Evolutionary conservation across 2,113 vertebrate genomes (phyloP).

Genomic region (Natator depressus): DNA sequence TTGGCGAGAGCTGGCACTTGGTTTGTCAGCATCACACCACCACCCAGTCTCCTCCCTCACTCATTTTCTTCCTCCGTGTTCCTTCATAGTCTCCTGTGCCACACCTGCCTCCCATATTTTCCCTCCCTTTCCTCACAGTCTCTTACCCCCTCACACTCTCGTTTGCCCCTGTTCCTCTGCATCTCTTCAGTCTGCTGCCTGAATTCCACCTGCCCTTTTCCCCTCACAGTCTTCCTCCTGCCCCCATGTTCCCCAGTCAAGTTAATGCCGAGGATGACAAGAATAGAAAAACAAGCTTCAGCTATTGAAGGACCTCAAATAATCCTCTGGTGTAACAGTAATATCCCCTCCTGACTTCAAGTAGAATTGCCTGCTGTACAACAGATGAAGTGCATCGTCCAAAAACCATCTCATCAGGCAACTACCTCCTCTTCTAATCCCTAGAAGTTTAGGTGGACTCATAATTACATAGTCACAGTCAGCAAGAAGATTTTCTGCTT

Average conservation of each 20-base stretch:
- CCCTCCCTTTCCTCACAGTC: neutral
- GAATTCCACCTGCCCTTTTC: neutral
- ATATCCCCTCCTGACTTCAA: neutral
- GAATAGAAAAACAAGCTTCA: neutral
- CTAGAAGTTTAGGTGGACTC: too few species aligned
- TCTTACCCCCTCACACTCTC: neutral
- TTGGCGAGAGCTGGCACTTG: neutral
- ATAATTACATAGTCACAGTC: too few species aligned
- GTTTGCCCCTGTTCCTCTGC: neutral
- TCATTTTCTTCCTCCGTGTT: neutral
- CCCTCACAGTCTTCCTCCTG: neutral
- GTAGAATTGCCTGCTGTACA: fast-evolving
- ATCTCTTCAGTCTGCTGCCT: neutral
- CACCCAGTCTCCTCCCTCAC: too few species aligned
- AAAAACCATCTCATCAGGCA: fast-evolving
- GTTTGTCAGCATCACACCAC: neutral
- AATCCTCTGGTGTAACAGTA: neutral
- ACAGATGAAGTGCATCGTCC: neutral
- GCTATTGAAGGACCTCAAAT: neutral
- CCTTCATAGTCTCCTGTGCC: neutral
- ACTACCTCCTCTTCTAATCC: neutral
- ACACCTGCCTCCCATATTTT: neutral
- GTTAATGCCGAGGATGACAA: neutral
- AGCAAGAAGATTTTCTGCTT: neutral
- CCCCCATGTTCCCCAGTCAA: neutral